phyloP scores from a whole-genome alignment of 2,888 invertebrate genomes.

The Lepidocyrtoides sp. region DNA sequence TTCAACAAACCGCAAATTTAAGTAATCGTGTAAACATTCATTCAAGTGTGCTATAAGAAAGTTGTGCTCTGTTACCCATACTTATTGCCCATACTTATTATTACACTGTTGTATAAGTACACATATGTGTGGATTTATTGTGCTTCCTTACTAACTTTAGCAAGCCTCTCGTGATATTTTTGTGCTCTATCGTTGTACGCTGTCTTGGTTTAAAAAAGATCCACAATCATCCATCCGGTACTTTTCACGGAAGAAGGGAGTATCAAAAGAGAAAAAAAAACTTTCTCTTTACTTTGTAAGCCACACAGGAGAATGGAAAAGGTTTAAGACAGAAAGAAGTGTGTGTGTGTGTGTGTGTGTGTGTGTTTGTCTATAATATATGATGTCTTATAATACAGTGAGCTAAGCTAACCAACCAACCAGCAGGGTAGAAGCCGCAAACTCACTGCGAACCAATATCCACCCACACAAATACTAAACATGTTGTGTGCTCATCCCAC shows the following conservation, averaged over 20 bases:
- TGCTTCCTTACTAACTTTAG: neutral
- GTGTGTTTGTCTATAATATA: too few species aligned
- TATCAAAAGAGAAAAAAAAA: neutral
- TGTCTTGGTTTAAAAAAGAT: neutral
- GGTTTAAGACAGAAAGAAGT: conserved; percentile 14
- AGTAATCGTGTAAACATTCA: conserved; percentile 33
- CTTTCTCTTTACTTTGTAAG: conserved; percentile 26
- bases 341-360: conserved; percentile 4
- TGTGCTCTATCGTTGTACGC: neutral
- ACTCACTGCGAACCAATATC: conserved; percentile 50
- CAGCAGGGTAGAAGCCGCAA: conserved; percentile 60
- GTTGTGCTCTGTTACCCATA: conserved; percentile 8
- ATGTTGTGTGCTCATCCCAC: neutral
- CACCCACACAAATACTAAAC: conserved; percentile 68
- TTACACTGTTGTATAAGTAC: neutral
- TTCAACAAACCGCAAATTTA: conserved; percentile 32
- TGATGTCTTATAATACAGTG: conserved; percentile 8
- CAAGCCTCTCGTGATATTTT: conserved; percentile 19
- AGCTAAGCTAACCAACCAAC: conserved; percentile 41
- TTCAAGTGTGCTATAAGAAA: conserved; percentile 18
- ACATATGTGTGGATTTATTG: neutral
- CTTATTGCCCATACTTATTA: neutral
- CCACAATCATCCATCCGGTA: conserved; percentile 47
- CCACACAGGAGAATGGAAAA: neutral
- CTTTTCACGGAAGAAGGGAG: conserved; percentile 51